A percentile compares a stretch with the other conserved stretches of the same genome.
phyloP scores from a whole-genome alignment of 2,113 vertebrate genomes.

The Oncorhynchus masou region DNA sequence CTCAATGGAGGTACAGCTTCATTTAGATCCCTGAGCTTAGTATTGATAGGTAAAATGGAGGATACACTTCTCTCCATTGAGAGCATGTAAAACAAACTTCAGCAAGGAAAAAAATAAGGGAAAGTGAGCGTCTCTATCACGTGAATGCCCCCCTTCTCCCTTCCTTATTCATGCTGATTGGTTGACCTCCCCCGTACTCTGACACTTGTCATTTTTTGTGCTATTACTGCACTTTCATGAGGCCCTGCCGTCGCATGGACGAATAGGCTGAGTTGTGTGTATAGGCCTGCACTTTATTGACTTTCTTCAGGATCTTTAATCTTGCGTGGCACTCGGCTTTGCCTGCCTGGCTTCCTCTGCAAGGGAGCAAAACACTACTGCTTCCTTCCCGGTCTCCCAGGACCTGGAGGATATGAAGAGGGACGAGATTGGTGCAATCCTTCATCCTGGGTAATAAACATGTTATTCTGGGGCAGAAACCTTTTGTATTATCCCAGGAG shows the following conservation, averaged over 20 bases:
- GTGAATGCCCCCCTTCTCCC: neutral
- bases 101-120: neutral
- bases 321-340: constrained; percentile 29
- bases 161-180: neutral
- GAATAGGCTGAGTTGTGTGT: constrained; percentile 12
- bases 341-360: constrained; percentile 24
- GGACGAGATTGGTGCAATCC: constrained; percentile 37
- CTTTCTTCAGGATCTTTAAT: constrained; percentile 39
- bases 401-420: constrained; percentile 17
- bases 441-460: constrained; percentile 45
- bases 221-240: constrained; percentile 38
- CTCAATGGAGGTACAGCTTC: no score
- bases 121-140: neutral
- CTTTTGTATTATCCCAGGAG: constrained; percentile 22
- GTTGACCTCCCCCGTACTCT: neutral
- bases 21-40: no score
- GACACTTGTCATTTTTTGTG: constrained; percentile 44
- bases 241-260: constrained; percentile 12
- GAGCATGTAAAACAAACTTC: neutral
- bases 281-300: constrained; percentile 41
- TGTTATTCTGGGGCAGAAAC: constrained; percentile 42
- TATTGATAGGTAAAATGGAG: neutral
- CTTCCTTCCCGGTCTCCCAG: constrained; percentile 5
- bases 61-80: neutral
- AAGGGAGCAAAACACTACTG: constrained; percentile 4